A percentile compares a stretch with the other conserved stretches of the same genome.
These are phyloP conservation scores for Girardinus metallicus DNA, from an alignment of 2,797 vertebrate species.

Conservation along the genomic window DNA sequence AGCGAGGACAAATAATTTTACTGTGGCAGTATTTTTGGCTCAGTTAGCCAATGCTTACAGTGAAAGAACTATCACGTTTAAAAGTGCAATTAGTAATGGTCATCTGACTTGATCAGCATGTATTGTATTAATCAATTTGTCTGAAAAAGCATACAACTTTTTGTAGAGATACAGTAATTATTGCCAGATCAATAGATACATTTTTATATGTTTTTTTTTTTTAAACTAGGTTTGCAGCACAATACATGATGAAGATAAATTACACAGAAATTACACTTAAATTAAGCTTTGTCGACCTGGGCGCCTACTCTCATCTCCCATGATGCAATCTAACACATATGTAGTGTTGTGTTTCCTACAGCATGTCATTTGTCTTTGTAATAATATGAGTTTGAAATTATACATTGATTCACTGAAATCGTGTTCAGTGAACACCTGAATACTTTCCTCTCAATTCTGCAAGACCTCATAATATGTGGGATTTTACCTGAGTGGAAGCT, in stretches of 20 bases:
- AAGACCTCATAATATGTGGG: constrained; percentile 52
- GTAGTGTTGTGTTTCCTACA: constrained; percentile 61
- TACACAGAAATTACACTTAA: constrained; percentile 57
- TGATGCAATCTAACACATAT: constrained; percentile 52
- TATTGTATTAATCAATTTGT: constrained; percentile 77
- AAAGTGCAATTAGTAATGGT: constrained; percentile 87
- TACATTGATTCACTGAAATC: constrained; percentile 20
- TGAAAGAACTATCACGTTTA: constrained; percentile 78
- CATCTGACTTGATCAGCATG: constrained; percentile 80
- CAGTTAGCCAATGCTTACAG: constrained; percentile 71
- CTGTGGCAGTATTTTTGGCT: constrained; percentile 61
- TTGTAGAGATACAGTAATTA: constrained; percentile 70
- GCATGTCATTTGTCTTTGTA: constrained; percentile 72
- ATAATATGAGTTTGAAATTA: constrained; percentile 44
- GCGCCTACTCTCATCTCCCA: constrained; percentile 54
- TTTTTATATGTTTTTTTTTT: constrained; percentile 55
- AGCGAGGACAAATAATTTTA: constrained; percentile 58
- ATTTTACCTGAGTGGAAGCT: constrained; percentile 51
- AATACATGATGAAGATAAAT: constrained; percentile 42
- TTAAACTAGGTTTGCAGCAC: constrained; percentile 63
- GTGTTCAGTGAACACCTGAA: constrained; percentile 33
- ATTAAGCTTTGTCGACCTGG: constrained; percentile 60
- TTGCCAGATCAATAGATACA: constrained; percentile 52
- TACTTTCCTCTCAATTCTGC: constrained; percentile 36
- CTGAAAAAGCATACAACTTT: constrained; percentile 76